Evolutionary conservation across 2,888 invertebrate species (phyloP).

Genomic region (Pycnomerus fuliginosus): DNA sequence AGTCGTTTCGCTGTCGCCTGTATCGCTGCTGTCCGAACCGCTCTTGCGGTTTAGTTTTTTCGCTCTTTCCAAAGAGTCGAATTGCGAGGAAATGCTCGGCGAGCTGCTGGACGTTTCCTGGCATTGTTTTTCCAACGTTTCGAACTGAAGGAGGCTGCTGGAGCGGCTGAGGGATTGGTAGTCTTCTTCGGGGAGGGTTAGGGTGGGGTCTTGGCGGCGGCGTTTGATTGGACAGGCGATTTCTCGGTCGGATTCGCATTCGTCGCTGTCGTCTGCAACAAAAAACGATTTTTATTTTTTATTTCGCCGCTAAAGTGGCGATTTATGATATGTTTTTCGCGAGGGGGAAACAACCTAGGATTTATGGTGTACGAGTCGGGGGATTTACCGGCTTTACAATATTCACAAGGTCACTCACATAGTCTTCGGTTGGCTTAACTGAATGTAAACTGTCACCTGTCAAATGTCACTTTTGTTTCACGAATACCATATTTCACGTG

Average conservation of each 20-base stretch:
- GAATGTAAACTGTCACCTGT: too few relatives aligned
- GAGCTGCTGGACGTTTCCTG: constrained; percentile 54
- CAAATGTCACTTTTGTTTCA: too few relatives aligned
- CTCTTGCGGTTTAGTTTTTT: constrained; percentile 30
- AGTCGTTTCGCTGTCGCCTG: constrained; percentile 46
- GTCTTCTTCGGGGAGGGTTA: constrained; percentile 47
- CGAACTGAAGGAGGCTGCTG: constrained; percentile 81
- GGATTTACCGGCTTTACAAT: too few relatives aligned
- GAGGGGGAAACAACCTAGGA: too few relatives aligned
- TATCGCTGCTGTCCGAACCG: constrained; percentile 49
- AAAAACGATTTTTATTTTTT: too few relatives aligned
- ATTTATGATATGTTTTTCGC: too few relatives aligned
- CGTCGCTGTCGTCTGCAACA: constrained; percentile 58
- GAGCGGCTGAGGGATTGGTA: constrained; percentile 71
- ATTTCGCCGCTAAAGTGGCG: too few relatives aligned
- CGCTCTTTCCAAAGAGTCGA: constrained; percentile 55
- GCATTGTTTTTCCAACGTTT: constrained; percentile 74
- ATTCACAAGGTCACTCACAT: too few relatives aligned
- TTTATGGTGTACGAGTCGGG: too few relatives aligned
- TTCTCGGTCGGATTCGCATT: constrained; percentile 70
- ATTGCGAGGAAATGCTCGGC: constrained; percentile 55
- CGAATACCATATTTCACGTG: too few relatives aligned
- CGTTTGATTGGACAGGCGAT: constrained; percentile 74
- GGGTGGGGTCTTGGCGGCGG: constrained; percentile 60
- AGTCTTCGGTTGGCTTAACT: too few relatives aligned